Percentiles rank a stretch among this genome's conserved stretches.
Conservation (phyloP, 2,113 vertebrate genomes). For the Columba janthina region DNA sequence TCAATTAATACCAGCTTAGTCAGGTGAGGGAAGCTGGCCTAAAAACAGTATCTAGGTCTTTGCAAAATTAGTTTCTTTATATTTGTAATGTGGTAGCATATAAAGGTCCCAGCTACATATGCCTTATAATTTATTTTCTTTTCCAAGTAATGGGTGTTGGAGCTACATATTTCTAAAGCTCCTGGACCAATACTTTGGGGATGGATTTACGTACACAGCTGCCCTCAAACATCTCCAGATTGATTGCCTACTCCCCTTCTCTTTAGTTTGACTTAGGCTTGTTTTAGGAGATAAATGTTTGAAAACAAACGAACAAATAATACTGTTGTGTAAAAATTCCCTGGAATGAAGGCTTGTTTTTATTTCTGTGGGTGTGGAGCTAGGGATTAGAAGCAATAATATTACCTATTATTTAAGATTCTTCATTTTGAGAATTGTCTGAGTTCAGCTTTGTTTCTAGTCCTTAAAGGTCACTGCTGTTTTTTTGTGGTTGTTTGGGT, state of each 20-base stretch:
- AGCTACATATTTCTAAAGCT: not conserved
- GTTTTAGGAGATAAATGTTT: not conserved
- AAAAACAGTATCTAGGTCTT: not conserved
- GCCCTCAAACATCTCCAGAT: not conserved
- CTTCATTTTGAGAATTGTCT: not conserved
- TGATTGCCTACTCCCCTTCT: fast-evolving
- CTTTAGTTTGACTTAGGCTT: not conserved
- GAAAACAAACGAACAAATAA: not conserved
- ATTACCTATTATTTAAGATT: not conserved
- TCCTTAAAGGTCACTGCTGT: not conserved
- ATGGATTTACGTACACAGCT: not conserved
- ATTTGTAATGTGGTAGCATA: not conserved
- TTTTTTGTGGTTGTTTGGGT: not conserved
- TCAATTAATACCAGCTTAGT: not conserved
- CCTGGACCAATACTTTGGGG: not conserved
- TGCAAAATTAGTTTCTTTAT: not conserved
- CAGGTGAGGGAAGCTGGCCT: not conserved
- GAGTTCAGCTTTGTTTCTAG: not conserved
- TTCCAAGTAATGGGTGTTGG: not conserved
- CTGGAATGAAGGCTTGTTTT: not conserved
- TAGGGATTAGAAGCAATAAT: not conserved
- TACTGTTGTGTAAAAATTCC: not conserved
- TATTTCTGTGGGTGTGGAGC: not conserved
- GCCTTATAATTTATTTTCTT: not conserved
- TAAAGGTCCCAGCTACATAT: not conserved